phyloP scores from a whole-genome alignment of 2,888 invertebrate species.

The Abrostola triplasia region DNA sequence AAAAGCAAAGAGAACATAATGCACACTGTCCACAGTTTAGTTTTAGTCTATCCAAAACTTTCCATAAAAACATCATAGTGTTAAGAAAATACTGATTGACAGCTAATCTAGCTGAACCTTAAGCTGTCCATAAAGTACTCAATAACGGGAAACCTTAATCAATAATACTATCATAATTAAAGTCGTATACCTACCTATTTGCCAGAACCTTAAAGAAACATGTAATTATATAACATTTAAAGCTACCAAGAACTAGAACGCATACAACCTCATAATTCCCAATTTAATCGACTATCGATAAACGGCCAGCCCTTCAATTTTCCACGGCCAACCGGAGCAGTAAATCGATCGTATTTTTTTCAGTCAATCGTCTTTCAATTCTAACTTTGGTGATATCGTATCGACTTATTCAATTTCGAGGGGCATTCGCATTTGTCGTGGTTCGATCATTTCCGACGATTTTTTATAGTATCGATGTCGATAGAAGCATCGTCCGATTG shows the following conservation, averaged over 20 bases:
- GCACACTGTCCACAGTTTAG: no score
- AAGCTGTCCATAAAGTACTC: no score
- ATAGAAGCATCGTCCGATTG: slow-evolving; percentile 76
- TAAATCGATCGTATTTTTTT: slow-evolving; percentile 82
- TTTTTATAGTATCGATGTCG: slow-evolving; percentile 73
- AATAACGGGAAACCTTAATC: background rate
- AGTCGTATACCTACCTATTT: background rate
- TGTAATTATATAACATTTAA: background rate
- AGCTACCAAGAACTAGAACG: background rate
- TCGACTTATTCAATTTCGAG: slow-evolving; percentile 86
- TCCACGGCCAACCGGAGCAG: slow-evolving; percentile 69
- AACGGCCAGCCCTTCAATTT: slow-evolving; percentile 49
- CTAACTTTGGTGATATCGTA: slow-evolving; percentile 84
- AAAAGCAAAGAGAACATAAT: no score
- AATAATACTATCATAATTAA: background rate
- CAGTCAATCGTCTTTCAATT: slow-evolving; percentile 84
- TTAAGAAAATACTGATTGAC: no score
- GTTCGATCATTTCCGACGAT: slow-evolving; percentile 81
- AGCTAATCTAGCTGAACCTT: no score
- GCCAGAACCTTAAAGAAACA: background rate
- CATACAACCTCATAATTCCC: slow-evolving; percentile 6
- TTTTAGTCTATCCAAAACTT: no score
- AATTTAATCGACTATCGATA: slow-evolving; percentile 54
- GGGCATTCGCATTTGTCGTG: slow-evolving; percentile 81
- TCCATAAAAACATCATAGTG: no score